Evolutionary conservation across 2,113 vertebrate genomes (phyloP).

Genomic region (Acrocephalus kingi): DNA sequence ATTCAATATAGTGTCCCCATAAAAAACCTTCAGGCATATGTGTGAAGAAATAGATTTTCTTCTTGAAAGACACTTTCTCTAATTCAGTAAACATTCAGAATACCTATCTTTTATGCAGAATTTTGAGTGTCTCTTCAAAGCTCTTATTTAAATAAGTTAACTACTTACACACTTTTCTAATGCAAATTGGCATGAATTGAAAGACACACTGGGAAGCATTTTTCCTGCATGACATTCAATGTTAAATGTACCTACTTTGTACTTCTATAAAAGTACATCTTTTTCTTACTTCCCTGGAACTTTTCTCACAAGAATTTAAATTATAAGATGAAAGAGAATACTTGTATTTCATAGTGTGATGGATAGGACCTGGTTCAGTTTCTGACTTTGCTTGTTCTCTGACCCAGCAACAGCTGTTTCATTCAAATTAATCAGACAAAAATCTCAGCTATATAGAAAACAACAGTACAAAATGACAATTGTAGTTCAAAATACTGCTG

Average conservation of each 20-base stretch:
- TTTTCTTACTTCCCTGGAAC: background rate
- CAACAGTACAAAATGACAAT: background rate
- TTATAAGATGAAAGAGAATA: conserved; percentile 17
- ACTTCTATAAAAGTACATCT: conserved; percentile 1
- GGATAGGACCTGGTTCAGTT: background rate
- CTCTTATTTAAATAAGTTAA: conserved; percentile 54
- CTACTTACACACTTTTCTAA: conserved; percentile 44
- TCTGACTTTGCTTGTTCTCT: conserved; percentile 8
- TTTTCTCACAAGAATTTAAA: conserved; percentile 36
- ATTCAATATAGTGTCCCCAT: background rate
- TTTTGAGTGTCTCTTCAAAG: conserved; percentile 38
- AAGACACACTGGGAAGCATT: conserved; percentile 33
- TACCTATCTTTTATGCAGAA: conserved; percentile 32
- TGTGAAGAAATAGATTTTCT: background rate
- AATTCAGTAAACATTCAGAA: conserved; percentile 29
- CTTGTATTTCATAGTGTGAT: background rate
- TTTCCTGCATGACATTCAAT: conserved; percentile 41
- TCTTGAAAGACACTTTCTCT: background rate
- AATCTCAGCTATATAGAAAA: background rate
- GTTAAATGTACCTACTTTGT: conserved; percentile 51
- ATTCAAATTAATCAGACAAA: conserved; percentile 5
- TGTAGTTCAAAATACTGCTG: background rate
- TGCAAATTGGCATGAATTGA: conserved; percentile 43
- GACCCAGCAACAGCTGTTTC: background rate
- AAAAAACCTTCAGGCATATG: background rate